Evolutionary conservation across 1,140 invertebrate species (phyloP), one percentile per base, ranked within the genome.

Genomic region (Tachypleus tridentatus): DNA sequence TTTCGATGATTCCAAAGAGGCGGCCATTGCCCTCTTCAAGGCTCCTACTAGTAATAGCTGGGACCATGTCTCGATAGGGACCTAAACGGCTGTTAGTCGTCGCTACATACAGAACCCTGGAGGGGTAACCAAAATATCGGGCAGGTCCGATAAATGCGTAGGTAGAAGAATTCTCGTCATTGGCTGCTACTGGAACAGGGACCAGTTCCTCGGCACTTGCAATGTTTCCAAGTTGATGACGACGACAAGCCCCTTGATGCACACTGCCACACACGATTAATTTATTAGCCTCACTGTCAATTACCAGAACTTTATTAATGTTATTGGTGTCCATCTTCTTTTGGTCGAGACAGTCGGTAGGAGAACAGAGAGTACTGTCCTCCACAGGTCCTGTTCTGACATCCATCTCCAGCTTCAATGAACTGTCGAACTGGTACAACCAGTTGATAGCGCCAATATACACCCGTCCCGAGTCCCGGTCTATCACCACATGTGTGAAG

Each of bases 101-200:
- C 4, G 91, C 93, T 4, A 97, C 91, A 79, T 97, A 97, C 0
- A 98, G 78, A 47, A 96, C 88, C 75, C 91, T 88, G 3, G 9
- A 65, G 51, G 63, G 65, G 9, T 69, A 57, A 1, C 82, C 80
- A 69, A 84, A 84, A 72, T 93, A 92, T 58, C 86, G 84, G 68
- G 93, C 87, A 0, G 93, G 93, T 0, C 93, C 93, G 60, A 98
- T 91, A 74, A 96, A 97, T 1, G 93, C 93, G 72, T 88, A 93
- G 0, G 93, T 96, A 0, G 93, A 93, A 0, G 93, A 89, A 65
- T 83, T 82, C 65, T 90, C 87, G 76, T 95, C 93, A 74, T 96
- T 97, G 3, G 92, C 91, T 1, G 91, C 92, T 9, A 97, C 85
- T 64, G 88, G 86, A 51, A 82, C 80, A 1, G 87, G 83, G 61